phyloP scores from a whole-genome alignment of 2,113 vertebrate species.

The Aldabrachelys gigantea region DNA sequence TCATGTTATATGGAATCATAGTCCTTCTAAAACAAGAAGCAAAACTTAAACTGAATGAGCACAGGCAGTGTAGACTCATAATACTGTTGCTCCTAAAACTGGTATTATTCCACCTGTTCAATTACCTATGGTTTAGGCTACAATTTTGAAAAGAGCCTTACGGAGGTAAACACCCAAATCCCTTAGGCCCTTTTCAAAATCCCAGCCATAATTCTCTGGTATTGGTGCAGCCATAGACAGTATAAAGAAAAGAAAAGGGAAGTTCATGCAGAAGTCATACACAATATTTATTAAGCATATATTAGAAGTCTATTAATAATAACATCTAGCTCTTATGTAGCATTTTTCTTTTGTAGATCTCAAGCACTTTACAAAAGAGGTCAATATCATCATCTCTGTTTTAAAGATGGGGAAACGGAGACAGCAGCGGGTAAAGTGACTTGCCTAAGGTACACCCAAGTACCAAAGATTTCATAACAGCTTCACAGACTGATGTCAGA shows the following conservation, averaged over 20 bases:
- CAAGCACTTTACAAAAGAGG: background rate
- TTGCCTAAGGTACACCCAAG: background rate
- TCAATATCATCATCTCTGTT: background rate
- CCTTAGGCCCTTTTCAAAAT: background rate
- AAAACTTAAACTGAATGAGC: too few species aligned
- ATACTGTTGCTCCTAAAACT: too few species aligned
- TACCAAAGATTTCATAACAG: background rate
- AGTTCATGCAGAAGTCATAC: background rate
- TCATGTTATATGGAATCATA: too few species aligned
- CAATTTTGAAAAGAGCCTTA: background rate
- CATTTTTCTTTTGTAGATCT: background rate
- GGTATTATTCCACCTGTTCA: too few species aligned
- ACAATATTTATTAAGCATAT: background rate
- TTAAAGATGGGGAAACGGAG: background rate
- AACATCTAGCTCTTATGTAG: background rate
- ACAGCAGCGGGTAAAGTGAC: background rate
- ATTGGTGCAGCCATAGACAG: background rate
- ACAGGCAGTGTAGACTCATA: too few species aligned
- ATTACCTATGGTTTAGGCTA: background rate
- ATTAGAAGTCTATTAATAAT: background rate
- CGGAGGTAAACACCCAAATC: background rate
- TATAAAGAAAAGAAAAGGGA: background rate
- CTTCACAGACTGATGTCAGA: background rate
- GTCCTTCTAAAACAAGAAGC: too few species aligned
- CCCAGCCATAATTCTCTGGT: background rate